phyloP scores from a whole-genome alignment of 23 tunicate species.

The Diplosoma virens region DNA sequence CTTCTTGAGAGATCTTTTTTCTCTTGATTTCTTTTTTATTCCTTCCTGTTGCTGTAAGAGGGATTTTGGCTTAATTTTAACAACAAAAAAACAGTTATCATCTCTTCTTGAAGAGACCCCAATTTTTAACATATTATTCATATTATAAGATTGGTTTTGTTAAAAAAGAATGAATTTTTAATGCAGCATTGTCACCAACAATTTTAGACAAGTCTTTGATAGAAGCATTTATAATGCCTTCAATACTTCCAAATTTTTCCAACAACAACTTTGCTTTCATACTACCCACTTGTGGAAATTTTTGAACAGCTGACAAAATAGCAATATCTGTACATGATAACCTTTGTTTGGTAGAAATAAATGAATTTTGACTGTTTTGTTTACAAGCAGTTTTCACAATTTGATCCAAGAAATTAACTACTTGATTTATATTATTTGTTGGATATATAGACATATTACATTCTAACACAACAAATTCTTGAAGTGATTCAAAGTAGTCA shows the following conservation, averaged over 20 bases:
- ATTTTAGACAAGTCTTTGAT: neutral
- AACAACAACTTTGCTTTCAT: neutral
- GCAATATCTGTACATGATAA: neutral
- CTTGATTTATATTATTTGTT: neutral
- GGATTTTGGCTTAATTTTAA: no score
- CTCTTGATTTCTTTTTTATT: no score
- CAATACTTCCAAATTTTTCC: neutral
- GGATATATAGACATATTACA: slow-evolving; percentile 1
- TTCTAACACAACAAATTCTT: slow-evolving; percentile 6
- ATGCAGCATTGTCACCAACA: neutral
- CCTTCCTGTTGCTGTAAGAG: no score
- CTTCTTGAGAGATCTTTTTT: no score
- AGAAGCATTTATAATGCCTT: neutral
- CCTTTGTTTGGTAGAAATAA: neutral
- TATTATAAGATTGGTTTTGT: no score
- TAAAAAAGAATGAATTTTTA: no score
- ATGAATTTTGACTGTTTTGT: neutral
- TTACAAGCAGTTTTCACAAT: neutral
- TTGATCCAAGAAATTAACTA: neutral
- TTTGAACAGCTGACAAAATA: neutral
- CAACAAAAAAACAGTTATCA: no score
- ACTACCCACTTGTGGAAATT: neutral
- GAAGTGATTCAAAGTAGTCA: neutral
- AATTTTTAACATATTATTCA: no score
- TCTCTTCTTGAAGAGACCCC: no score